Conservation (phyloP, 1,140 invertebrate genomes). For the Phymastichus coffea region DNA sequence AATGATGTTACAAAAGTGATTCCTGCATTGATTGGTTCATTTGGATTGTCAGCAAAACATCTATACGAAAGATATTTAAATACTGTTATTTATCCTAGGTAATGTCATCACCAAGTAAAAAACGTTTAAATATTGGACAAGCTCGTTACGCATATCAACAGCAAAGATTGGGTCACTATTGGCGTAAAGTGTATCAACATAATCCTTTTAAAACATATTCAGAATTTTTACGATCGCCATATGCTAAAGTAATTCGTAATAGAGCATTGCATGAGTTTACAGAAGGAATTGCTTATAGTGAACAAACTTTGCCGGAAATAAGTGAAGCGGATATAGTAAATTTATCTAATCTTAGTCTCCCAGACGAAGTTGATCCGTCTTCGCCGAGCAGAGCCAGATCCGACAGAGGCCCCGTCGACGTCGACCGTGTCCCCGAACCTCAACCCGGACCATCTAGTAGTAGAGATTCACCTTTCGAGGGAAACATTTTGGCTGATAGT, state of each 20-base stretch:
- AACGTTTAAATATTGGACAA: not conserved
- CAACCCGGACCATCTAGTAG: no score
- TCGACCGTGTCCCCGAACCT: no score
- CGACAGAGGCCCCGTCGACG: no score
- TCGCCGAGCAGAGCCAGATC: no score
- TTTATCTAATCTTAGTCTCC: no score
- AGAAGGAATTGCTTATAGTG: not conserved
- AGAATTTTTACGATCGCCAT: not conserved
- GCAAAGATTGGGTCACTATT: not conserved
- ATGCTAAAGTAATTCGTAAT: not conserved
- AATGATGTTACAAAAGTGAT: not conserved
- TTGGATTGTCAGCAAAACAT: not conserved
- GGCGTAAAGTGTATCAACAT: not conserved
- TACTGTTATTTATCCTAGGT: not conserved
- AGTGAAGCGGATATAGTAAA: no score
- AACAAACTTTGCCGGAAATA: not conserved
- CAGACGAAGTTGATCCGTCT: no score
- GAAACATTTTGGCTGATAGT: no score
- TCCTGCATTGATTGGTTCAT: not conserved
- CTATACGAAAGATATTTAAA: not conserved
- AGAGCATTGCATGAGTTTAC: not conserved
- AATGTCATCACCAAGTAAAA: not conserved
- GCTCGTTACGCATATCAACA: not conserved
- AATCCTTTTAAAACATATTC: not conserved
- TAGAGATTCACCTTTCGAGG: no score